Conservation (phyloP, 2,113 vertebrate genomes). For the Ovibos moschatus region DNA sequence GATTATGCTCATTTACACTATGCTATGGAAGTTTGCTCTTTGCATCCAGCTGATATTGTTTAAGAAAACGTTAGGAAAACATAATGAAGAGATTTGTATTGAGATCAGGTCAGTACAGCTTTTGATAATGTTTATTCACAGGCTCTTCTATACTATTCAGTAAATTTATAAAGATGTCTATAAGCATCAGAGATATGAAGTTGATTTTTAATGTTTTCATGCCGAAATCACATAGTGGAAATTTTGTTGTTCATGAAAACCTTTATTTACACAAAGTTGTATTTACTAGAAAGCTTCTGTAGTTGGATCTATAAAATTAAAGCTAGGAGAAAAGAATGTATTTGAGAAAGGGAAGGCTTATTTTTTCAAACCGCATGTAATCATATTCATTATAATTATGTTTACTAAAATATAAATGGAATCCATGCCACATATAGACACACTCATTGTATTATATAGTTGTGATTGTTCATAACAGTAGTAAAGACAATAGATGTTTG, state of each 20-base stretch:
- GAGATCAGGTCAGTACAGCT: neutral
- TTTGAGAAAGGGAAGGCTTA: neutral
- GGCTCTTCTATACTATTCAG: neutral
- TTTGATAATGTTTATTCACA: neutral
- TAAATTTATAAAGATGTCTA: neutral
- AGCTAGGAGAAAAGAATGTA: neutral
- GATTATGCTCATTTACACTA: neutral
- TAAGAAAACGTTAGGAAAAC: neutral
- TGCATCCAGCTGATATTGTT: neutral
- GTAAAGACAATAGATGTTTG: neutral
- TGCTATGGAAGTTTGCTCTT: neutral
- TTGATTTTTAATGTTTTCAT: neutral
- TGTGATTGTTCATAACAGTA: neutral
- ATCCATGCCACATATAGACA: neutral
- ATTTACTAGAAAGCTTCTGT: neutral
- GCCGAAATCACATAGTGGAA: neutral
- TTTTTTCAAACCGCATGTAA: neutral
- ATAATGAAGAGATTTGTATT: neutral
- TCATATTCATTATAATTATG: neutral
- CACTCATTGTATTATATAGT: neutral
- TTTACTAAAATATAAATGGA: neutral
- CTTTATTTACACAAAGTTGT: neutral
- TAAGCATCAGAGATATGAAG: neutral
- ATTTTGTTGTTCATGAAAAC: neutral
- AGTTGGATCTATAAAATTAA: neutral